These are phyloP conservation scores for Brachionus paranguensis DNA, from an alignment of 1,140 invertebrate genomes.

Conservation along the genomic window DNA sequence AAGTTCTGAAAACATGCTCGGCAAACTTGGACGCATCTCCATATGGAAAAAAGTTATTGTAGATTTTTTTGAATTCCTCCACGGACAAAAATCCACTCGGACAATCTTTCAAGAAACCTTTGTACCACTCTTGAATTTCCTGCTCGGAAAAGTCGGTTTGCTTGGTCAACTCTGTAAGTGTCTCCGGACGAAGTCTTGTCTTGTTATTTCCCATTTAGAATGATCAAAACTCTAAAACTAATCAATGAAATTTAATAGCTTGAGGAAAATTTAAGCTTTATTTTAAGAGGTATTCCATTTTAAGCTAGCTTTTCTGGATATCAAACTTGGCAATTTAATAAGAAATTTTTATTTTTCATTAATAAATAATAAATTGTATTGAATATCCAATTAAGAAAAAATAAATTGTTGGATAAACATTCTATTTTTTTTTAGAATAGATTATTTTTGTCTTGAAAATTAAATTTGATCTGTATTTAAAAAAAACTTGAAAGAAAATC, in stretches of 20 bases:
- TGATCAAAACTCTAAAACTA: neutral
- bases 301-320: neutral
- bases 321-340: neutral
- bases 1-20: constrained; percentile 40
- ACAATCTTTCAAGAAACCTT: constrained; percentile 39
- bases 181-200: constrained; percentile 22
- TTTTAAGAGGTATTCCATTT: neutral
- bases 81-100: constrained; percentile 24
- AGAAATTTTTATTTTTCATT: neutral
- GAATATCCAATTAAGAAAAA: neutral
- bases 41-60: constrained; percentile 31
- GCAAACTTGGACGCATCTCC: constrained; percentile 33
- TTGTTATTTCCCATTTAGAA: constrained; percentile 34
- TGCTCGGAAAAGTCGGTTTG: constrained; percentile 35
- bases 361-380: neutral
- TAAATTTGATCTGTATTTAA: neutral
- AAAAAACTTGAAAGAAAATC: neutral
- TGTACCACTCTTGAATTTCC: constrained; percentile 40
- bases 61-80: constrained; percentile 39
- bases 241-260: neutral
- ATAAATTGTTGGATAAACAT: neutral
- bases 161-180: constrained; percentile 10
- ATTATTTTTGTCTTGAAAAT: neutral
- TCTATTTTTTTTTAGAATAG: neutral
- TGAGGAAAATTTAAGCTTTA: neutral